Base-by-base conservation (phyloP, 2,797 vertebrate genomes). In the Tinamus major region DNA sequence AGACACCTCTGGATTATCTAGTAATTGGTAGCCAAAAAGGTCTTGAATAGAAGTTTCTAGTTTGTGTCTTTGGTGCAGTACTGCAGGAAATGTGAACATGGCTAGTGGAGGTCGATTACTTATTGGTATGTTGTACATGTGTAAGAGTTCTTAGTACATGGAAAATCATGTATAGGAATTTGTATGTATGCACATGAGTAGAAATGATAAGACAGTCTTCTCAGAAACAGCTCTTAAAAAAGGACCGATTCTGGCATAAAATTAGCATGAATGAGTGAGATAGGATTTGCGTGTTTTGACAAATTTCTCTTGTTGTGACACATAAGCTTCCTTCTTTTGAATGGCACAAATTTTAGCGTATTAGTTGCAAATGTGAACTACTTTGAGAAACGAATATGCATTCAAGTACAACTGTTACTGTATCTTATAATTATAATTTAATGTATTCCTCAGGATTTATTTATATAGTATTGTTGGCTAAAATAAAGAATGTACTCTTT, bases 331-430 rank as follows among this genome's bases (percentile, higher is more conserved):
- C 23, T 48, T 94, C 87, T 94, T 96, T 94, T 94, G 69, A 95
- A 76, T 94, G 94, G 86, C 81, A 94, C 29, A 68, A 58, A 42
- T 89, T 89, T 93, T 75, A 80, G 20, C 53, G 72, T 89, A 89
- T 93, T 94, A 95, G 78, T 68, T 94, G 64, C 62, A 94, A 90
- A 94, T 93, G 76, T 74, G 75, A 87, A 75, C 53, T 90, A 46
- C 41, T 95, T 89, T 85, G 71, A 93, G 88, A 92, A 90, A 93
- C 9, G 27, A 78, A 96, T 95, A 94, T 90, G 55, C 31, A 93
- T 64, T 90, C 95, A 87, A 90, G 51, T 55, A 69, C 81, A 78
- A 5, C 23, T 72, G 70, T 87, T 89, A 77, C 55, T 78, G 62
- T 62, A 85, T 84, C 61, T 58, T 93, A 18, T 78, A 79, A 78